Evolutionary conservation across 1,140 invertebrate genomes (phyloP).

Genomic region (Sycophaga agraensis): DNA sequence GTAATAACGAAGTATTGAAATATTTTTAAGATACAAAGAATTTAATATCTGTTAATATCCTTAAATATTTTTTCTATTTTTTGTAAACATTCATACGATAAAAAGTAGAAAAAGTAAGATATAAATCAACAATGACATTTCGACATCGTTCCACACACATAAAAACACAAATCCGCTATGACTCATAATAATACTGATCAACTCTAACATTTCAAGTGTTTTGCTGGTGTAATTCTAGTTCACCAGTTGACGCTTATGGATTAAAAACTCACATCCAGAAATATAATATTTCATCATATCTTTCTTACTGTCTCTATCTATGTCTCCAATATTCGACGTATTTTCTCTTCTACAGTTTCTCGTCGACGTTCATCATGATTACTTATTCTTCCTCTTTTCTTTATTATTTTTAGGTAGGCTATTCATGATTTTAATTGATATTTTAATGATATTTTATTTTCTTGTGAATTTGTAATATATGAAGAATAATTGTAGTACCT

Average conservation of each 20-base stretch:
- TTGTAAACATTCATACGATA: no score
- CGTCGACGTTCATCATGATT: background rate
- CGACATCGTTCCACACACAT: background rate
- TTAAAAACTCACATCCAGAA: background rate
- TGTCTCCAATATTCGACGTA: background rate
- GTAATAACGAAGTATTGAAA: no score
- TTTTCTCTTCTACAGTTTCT: constrained; percentile 1
- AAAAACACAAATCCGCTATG: constrained; percentile 1
- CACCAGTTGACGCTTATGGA: background rate
- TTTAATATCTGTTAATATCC: no score
- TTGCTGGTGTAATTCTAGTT: background rate
- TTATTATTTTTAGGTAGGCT: constrained; percentile 4
- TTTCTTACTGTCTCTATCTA: background rate
- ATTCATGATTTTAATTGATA: constrained; percentile 1
- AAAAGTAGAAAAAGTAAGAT: no score
- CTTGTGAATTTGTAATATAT: no score
- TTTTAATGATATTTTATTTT: background rate
- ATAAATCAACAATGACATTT: background rate
- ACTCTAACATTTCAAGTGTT: background rate
- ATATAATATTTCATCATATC: no score
- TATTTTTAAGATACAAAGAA: no score
- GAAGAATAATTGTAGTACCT: no score
- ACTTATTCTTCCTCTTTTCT: background rate
- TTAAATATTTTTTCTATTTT: no score
- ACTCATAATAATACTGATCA: background rate